phyloP scores from a whole-genome alignment of 2,113 vertebrate species.

The Microtus montanus region DNA sequence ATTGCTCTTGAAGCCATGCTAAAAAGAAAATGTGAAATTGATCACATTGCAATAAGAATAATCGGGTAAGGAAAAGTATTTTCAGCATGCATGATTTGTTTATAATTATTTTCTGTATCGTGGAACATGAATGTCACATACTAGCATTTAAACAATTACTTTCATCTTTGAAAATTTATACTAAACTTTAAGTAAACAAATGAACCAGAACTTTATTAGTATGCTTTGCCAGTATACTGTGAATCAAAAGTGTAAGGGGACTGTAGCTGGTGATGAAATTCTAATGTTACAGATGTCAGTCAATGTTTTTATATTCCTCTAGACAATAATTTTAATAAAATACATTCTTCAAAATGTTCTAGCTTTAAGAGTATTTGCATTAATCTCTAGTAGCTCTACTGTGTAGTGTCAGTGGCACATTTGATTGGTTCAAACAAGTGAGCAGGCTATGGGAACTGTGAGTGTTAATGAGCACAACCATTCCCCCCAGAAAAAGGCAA shows the following conservation, averaged over 20 bases:
- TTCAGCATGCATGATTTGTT: constrained; percentile 55
- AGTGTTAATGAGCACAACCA: neutral
- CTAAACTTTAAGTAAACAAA: constrained; percentile 47
- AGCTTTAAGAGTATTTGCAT: constrained; percentile 6
- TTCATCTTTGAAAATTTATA: constrained; percentile 30
- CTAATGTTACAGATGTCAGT: constrained; percentile 19
- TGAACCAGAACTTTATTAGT: constrained; percentile 32
- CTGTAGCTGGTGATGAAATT: constrained; percentile 23
- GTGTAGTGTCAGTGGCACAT: neutral
- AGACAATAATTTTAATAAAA: constrained; percentile 35
- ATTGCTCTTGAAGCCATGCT: constrained; percentile 61
- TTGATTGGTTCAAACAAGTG: neutral
- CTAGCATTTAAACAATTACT: constrained; percentile 43
- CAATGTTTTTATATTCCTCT: constrained; percentile 7
- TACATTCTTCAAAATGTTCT: constrained; percentile 7
- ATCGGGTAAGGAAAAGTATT: constrained; percentile 50
- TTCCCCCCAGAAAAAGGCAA: neutral
- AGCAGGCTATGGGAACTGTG: neutral
- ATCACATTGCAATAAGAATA: constrained; percentile 65
- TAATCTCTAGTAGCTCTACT: constrained; percentile 8
- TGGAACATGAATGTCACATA: neutral
- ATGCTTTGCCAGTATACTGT: neutral
- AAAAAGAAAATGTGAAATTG: constrained; percentile 58
- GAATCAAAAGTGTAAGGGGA: neutral
- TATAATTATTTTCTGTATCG: constrained; percentile 60